Evolutionary conservation across 1,140 invertebrate species (phyloP).

Genomic region (Leptestheria dahalacensis): DNA sequence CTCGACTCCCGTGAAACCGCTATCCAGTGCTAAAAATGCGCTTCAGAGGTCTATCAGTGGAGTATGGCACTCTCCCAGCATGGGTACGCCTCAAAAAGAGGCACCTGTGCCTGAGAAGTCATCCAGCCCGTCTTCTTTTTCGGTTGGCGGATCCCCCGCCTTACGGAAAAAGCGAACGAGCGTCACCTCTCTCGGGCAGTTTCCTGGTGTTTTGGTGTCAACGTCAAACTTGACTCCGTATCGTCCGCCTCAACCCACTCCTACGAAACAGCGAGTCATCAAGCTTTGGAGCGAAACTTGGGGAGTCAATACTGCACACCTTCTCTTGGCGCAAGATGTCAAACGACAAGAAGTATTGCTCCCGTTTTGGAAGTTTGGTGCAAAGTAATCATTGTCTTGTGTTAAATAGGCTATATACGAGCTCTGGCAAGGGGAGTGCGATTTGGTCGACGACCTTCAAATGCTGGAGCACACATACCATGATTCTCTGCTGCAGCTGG

Average conservation of each 20-base stretch:
- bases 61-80: slow-evolving; percentile 23
- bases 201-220: slow-evolving; percentile 4
- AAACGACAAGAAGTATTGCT: slow-evolving; percentile 25
- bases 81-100: slow-evolving; percentile 18
- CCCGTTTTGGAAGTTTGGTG: not conserved
- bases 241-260: slow-evolving; percentile 11
- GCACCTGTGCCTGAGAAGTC: not conserved
- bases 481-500: slow-evolving; percentile 31
- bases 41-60: slow-evolving; percentile 26
- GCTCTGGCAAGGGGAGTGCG: slow-evolving; percentile 37
- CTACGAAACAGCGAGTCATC: slow-evolving; percentile 24
- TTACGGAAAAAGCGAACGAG: slow-evolving; percentile 18
- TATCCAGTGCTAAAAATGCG: slow-evolving; percentile 22
- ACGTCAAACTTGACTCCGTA: slow-evolving; percentile 16
- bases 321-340: slow-evolving; percentile 25
- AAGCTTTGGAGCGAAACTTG: slow-evolving; percentile 24
- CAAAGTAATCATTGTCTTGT: not conserved
- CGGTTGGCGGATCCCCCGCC: slow-evolving; percentile 21
- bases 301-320: slow-evolving; percentile 7
- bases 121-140: slow-evolving; percentile 2
- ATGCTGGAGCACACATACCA: slow-evolving; percentile 34
- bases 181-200: slow-evolving; percentile 10
- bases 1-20: slow-evolving; percentile 20
- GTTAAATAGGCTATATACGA: slow-evolving; percentile 33
- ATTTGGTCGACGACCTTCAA: slow-evolving; percentile 35